Evolutionary conservation across 2,113 vertebrate species (phyloP).

Genomic region (Carassius auratus): DNA sequence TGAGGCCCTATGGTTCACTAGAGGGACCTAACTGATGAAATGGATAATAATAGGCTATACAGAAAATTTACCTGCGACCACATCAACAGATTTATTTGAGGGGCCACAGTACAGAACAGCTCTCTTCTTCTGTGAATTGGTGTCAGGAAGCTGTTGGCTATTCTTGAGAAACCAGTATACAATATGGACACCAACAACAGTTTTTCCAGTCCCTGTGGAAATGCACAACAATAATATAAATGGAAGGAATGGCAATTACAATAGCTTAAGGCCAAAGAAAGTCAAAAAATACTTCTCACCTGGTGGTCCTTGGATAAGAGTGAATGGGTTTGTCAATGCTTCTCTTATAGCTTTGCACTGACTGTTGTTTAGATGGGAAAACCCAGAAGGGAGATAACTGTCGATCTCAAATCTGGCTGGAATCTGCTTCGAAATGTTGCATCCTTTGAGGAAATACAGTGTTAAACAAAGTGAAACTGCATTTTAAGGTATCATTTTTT

Average conservation of each 20-base stretch:
- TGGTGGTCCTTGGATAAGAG: conserved; percentile 83
- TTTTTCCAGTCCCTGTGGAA: conserved; percentile 82
- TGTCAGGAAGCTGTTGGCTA: conserved; percentile 55
- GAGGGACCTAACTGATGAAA: neutral
- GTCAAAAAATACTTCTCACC: conserved; percentile 64
- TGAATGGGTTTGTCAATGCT: conserved; percentile 72
- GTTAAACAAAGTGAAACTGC: neutral
- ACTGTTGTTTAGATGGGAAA: conserved; percentile 71
- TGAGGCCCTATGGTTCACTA: neutral
- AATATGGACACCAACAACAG: conserved; percentile 78
- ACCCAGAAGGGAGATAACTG: neutral
- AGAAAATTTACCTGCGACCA: conserved; percentile 77
- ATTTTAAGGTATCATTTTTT: neutral
- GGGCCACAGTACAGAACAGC: conserved; percentile 83
- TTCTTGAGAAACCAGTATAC: conserved; percentile 79
- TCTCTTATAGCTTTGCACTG: conserved; percentile 71
- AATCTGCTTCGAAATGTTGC: conserved; percentile 42
- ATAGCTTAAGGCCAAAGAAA: neutral
- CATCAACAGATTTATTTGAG: conserved; percentile 87
- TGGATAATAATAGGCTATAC: neutral
- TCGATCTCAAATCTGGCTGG: conserved; percentile 66
- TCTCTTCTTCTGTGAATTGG: conserved; percentile 3
- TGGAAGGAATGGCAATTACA: neutral
- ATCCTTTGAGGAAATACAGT: neutral
- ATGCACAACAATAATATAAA: neutral